Percentiles rank a stretch among this genome's conserved stretches.
phyloP scores from a whole-genome alignment of 1,140 invertebrate species.

The Zophobas morio region DNA sequence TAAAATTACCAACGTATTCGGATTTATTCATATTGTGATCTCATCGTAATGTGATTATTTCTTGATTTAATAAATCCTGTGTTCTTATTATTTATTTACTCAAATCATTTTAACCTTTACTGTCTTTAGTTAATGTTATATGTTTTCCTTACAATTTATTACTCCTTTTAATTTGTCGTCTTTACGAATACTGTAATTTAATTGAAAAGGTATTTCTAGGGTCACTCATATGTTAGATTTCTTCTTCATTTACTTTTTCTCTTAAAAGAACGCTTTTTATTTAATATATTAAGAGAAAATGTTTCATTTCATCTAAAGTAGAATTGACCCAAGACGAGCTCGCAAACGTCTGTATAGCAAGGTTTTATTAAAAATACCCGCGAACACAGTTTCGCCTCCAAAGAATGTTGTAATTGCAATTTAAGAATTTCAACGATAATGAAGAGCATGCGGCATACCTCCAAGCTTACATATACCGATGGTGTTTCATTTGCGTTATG shows the following conservation, averaged over 20 bases:
- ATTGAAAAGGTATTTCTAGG: too few relatives aligned
- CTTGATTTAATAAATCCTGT: too few relatives aligned
- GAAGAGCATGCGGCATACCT: background rate
- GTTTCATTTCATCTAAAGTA: background rate
- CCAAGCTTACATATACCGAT: background rate
- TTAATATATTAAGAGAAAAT: constrained; percentile 3
- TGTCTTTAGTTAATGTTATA: background rate
- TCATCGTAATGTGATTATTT: too few relatives aligned
- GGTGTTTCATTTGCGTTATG: background rate
- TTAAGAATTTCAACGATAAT: background rate
- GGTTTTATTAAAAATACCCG: background rate
- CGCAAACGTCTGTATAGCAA: background rate
- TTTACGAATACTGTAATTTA: too few relatives aligned
- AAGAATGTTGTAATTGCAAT: constrained; percentile 12
- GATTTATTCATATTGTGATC: too few relatives aligned
- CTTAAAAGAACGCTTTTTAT: background rate
- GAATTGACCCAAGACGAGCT: background rate
- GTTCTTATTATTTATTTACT: too few relatives aligned
- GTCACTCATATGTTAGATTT: too few relatives aligned
- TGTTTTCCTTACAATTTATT: background rate
- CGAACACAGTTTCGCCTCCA: background rate
- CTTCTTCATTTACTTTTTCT: background rate
- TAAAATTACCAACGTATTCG: too few relatives aligned
- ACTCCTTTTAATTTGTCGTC: too few relatives aligned
- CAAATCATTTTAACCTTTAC: background rate